phyloP scores from a whole-genome alignment of 2,888 invertebrate genomes.

The Agonopterix subpropinquella region DNA sequence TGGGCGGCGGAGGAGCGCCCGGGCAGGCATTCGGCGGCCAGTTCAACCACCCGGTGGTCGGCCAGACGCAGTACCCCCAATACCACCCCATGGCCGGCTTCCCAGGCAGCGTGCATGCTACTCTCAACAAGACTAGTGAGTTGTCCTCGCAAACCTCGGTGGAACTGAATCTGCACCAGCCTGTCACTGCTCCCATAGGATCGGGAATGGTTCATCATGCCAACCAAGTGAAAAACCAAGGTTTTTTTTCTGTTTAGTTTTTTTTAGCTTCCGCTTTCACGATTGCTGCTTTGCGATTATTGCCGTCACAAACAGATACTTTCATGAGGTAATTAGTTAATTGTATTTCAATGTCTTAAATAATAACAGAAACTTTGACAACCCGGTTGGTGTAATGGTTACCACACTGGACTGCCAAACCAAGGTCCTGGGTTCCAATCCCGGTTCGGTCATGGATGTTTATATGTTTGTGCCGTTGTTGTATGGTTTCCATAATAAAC shows the following conservation, averaged over 20 bases:
- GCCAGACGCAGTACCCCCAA: slow-evolving; percentile 67
- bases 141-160: slow-evolving; percentile 65
- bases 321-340: slow-evolving; percentile 6
- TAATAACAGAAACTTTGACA: no score
- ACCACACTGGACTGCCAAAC: no score
- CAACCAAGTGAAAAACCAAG: slow-evolving; percentile 76
- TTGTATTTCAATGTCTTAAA: background rate
- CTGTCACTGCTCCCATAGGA: slow-evolving; percentile 56
- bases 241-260: slow-evolving; percentile 46
- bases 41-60: slow-evolving; percentile 83
- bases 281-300: slow-evolving; percentile 67
- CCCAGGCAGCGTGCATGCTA: slow-evolving; percentile 60
- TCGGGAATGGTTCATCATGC: slow-evolving; percentile 62
- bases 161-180: slow-evolving; percentile 49
- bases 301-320: slow-evolving; percentile 32
- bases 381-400: no score
- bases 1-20: slow-evolving; percentile 77
- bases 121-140: slow-evolving; percentile 73
- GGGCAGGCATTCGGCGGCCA: slow-evolving; percentile 79
- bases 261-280: slow-evolving; percentile 48
- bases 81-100: slow-evolving; percentile 73
- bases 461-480: no score
- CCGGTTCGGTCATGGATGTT: no score
- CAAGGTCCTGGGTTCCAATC: no score
- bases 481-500: no score